Evolutionary conservation across 2,888 invertebrate genomes (phyloP), one percentile per base, ranked within the genome.

Genomic region (Teleiodes luculella): DNA sequence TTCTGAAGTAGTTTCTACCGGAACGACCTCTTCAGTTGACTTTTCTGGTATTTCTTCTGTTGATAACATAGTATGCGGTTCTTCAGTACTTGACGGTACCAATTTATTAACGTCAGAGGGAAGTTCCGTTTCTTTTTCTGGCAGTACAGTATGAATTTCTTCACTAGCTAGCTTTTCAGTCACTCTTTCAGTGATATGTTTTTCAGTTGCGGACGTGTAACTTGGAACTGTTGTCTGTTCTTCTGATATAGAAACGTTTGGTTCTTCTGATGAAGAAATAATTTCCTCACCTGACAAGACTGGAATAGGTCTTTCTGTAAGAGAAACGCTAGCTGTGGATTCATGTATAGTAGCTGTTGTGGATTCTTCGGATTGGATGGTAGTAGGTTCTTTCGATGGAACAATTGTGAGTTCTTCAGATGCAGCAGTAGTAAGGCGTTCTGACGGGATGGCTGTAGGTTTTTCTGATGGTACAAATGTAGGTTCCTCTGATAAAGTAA

Each of bases 141-240:
- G 48, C 53, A 60, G 56, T 14, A 64, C 57, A 10, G 68, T 62
- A 53, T 65, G 57, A 28, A 68, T 64, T 47, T 64, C 66, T 5
- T 45, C 56, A 28, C 56, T 35, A 20, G 56, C 57, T 54, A 53
- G 45, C 56, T 59, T 57, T 54, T 63, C 65, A 50, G 60, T 62
- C 7, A 58, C 45, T 37, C 55, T 58, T 53, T 65, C 67, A 35
- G 57, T 53, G 48, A 56, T 52, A 55, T 66, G 59, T 28, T 37
- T 11, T 52, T 70, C 65, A 53, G 64, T 60, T 55, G 61, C 55
- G n/a, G 57, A 56, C 30, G 37, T 14, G 54, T 56, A 48, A 41
- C n/a, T 14, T 16, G 7, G 10, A 1, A 24, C 10, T 4, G 48
- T 48, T 7, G 41, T 41, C 39, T 45, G 48, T 24, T 46, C 52